Base-by-base conservation (phyloP, 2,797 vertebrate genomes). In the Clarias platycephalus region DNA sequence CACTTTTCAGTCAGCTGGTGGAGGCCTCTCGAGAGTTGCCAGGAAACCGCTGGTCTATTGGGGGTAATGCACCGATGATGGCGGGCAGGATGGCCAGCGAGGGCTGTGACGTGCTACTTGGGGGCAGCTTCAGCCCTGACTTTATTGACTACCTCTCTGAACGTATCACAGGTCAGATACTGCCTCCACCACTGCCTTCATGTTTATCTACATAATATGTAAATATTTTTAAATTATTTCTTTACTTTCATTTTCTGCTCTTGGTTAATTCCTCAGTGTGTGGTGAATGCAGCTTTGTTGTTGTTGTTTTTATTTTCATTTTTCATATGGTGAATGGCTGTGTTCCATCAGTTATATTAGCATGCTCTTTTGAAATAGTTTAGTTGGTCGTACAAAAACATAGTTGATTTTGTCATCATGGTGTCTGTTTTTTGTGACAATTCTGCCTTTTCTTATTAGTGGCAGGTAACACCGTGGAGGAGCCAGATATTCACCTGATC, bases 1-100 rank as follows among this genome's bases (percentile, higher is more conserved):
- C 94, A 0, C 90, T 96, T 13, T 96, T 96, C 84, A 92, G 87
- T 44, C 93, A 95, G 87, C 93, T 96, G 86, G 95, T 96, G 0
- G 95, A 96, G 74, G 92, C 92, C 0, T 95, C 95, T 66, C 94
- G 95, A 55, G 94, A 94, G 87, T 83, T 96, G 76, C 94, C 95
- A 58, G 95, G 95, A 70, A 96, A 95, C 94, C 93, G 95, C 88
- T 96, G 95, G 95, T 90, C 95, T 2, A 85, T 96, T 24, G 96
- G 96, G 20, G 96, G 96, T 49, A 96, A 96, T 68, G 96, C 96
- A 44, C 95, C 95, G 0, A 95, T 96, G 58, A 96, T 96, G 95
- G 96, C 95, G 20, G 90, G 94, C 88, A 94, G 96, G 84, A 93
- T 96, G 94, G 96, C 95, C 82, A 91, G 84, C 0, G 96, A 96